Evolutionary conservation across 2,113 vertebrate species (phyloP).

Genomic region (Channa maculata): DNA sequence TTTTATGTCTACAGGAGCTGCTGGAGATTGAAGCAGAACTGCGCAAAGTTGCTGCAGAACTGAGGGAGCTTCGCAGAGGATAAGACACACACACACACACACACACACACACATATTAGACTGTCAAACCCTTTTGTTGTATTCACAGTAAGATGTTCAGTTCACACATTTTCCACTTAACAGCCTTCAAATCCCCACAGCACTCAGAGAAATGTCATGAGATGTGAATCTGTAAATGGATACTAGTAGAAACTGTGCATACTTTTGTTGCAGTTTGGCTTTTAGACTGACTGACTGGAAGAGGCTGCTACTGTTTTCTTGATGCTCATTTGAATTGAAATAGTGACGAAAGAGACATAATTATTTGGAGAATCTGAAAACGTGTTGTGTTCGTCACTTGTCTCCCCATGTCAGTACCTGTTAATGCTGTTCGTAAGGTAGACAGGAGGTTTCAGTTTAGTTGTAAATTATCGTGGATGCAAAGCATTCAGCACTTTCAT

Average conservation of each 20-base stretch:
- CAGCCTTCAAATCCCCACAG: conserved; percentile 37
- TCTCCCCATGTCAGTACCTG: conserved; percentile 29
- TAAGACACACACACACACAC: conserved; percentile 54
- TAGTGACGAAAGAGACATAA: not conserved
- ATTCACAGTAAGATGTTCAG: conserved; percentile 34
- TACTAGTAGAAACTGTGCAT: conserved; percentile 40
- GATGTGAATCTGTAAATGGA: conserved; percentile 36
- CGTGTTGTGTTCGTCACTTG: not conserved
- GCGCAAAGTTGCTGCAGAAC: conserved; percentile 80
- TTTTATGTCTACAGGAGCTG: conserved; percentile 71
- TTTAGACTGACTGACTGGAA: conserved; percentile 11
- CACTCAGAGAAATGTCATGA: conserved; percentile 42
- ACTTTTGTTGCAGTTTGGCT: conserved; percentile 6
- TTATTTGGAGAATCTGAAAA: conserved; percentile 29
- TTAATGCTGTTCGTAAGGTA: conserved; percentile 41
- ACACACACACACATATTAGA: conserved; percentile 26
- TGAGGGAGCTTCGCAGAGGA: conserved; percentile 82
- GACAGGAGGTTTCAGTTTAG: conserved; percentile 36
- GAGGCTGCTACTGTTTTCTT: not conserved
- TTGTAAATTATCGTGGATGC: conserved; percentile 22
- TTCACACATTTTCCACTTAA: conserved; percentile 35
- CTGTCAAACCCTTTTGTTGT: conserved; percentile 36
- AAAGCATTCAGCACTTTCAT: conserved; percentile 63
- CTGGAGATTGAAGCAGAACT: conserved; percentile 84
- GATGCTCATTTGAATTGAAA: not conserved